Evolutionary conservation across 2,113 vertebrate genomes (phyloP), one percentile per base, ranked within the genome.

Genomic region (Gambusia holbrooki): DNA sequence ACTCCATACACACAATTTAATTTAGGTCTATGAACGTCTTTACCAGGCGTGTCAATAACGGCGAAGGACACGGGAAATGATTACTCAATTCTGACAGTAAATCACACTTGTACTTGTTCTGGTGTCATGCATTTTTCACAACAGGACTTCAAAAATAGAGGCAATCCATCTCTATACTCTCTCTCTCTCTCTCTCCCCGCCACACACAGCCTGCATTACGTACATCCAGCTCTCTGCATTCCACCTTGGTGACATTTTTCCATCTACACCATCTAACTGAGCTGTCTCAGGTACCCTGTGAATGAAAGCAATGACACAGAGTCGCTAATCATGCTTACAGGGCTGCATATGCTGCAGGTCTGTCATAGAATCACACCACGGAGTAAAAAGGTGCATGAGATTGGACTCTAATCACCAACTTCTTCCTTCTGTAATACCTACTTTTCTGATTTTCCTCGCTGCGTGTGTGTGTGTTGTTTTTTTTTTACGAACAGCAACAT

Each of bases 71-170:
- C 25, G 37, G 7, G 37, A 27, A 40, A 51, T 11, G 28, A 19
- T 68, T 22, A 22, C 22, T 54, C 66, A 33, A 74, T 48, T 5
- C 79, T 75, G 81, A 73, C 72, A 22, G 33, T 74, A 62, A 66
- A 69, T 84, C 51, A 80, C 74, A 79, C 69, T 62, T 74, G 58
- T 29, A 54, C 82, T 72, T 32, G 63, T 73, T 84, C 74, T 85
- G 84, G 88, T 90, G 88, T 89, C 84, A 90, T 88, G 85, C 70
- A 74, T 71, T 75, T 73, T 81, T 84, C 25, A 69, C 14, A 54
- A 17, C 42, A 84, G 81, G 79, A 78, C 77, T 33, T 58, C 17
- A 58, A 37, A 63, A 32, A 27, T 35, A 69, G 48, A 68, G 69
- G 37, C 66, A 19, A 62, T 62, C 40, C 29, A 62, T 58, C 60